A percentile compares a stretch with the other conserved stretches of the same genome.
Evolutionary conservation across 2,113 vertebrate species (phyloP).

Genomic region (Pitta sordida): DNA sequence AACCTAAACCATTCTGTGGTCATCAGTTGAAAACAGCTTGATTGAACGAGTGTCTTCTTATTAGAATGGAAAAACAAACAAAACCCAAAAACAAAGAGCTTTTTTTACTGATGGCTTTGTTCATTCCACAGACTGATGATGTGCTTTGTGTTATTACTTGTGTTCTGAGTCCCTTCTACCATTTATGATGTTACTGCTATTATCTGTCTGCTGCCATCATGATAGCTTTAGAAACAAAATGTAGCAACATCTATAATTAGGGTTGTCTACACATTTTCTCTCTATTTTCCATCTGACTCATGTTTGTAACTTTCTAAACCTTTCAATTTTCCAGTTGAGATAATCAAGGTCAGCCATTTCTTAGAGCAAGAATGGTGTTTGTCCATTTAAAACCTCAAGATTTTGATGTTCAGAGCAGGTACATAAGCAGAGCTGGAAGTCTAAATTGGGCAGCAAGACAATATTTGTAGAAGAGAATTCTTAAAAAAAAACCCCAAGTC

Average conservation of each 20-base stretch:
- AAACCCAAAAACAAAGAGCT: background rate
- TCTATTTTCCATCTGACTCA: background rate
- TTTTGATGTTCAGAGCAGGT: background rate
- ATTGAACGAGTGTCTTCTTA: background rate
- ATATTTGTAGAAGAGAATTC: background rate
- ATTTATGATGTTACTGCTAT: conserved; percentile 52
- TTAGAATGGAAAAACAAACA: conserved; percentile 19
- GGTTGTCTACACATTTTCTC: background rate
- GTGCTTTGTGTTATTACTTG: conserved; percentile 29
- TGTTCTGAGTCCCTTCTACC: background rate
- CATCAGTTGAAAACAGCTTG: conserved; percentile 36
- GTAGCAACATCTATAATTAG: conserved; percentile 17
- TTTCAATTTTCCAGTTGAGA: background rate
- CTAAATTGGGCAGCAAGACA: background rate
- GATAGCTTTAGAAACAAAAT: conserved; percentile 6
- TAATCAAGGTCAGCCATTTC: background rate
- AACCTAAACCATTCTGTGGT: background rate
- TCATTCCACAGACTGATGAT: conserved; percentile 20
- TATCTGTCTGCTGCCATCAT: conserved; percentile 26
- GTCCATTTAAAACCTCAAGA: background rate
- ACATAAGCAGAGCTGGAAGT: background rate
- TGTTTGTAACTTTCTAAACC: background rate
- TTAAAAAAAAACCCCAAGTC: rapidly evolving
- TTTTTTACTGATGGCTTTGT: conserved; percentile 4
- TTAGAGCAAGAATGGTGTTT: background rate